Conservation (phyloP, 2,888 invertebrate genomes). For the Biston stratarius region DNA sequence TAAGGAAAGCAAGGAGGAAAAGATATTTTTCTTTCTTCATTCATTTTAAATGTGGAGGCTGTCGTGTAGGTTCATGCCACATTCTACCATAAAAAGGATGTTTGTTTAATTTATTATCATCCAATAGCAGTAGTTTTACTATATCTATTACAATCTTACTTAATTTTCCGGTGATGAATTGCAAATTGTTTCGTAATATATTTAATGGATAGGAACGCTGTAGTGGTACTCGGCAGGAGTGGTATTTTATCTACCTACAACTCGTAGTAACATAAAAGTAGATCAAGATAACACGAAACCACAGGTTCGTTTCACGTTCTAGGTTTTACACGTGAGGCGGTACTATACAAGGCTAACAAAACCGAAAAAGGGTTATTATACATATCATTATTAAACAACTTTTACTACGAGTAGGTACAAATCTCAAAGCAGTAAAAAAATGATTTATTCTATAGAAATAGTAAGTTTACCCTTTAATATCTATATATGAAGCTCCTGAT, state of each 20-base stretch:
- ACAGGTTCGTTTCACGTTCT: slow-evolving; percentile 35
- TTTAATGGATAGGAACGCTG: slow-evolving; percentile 59
- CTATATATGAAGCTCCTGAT: no score
- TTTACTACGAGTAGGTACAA: no score
- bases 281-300: slow-evolving; percentile 55
- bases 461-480: no score
- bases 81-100: not conserved
- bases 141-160: slow-evolving; percentile 7
- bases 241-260: slow-evolving; percentile 32
- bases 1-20: no score
- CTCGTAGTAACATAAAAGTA: slow-evolving; percentile 7
- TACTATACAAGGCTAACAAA: slow-evolving; percentile 8
- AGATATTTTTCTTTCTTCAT: not conserved
- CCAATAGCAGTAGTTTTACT: not conserved
- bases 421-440: no score
- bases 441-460: no score
- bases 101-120: slow-evolving; percentile 24
- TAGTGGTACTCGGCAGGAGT: slow-evolving; percentile 34
- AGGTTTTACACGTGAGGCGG: slow-evolving; percentile 39
- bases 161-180: slow-evolving; percentile 28
- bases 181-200: slow-evolving; percentile 55
- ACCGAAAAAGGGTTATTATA: no score
- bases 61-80: not conserved
- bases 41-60: not conserved
- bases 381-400: no score